Evolutionary conservation across 2,888 invertebrate genomes (phyloP).

Genomic region (Geotrupes spiniger): DNA sequence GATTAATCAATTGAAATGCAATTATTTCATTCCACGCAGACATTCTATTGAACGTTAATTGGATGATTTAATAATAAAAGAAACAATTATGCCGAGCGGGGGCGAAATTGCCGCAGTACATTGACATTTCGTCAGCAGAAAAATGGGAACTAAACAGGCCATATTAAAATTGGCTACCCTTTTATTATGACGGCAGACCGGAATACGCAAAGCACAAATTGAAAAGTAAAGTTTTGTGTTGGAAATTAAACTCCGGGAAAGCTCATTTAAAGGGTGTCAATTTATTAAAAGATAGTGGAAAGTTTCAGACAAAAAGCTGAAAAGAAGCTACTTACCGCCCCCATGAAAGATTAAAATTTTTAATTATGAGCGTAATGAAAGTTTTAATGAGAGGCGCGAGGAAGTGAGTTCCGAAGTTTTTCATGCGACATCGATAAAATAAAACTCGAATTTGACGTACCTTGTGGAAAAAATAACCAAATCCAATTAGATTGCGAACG

Average conservation of each 20-base stretch:
- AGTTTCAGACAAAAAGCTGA: constrained; percentile 20
- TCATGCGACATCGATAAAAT: constrained; percentile 7
- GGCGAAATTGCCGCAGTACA: constrained; percentile 20
- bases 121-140: constrained; percentile 18
- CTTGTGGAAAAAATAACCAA: constrained; percentile 1
- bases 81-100: constrained; percentile 29
- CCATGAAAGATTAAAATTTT: constrained; percentile 34
- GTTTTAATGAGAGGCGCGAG: constrained; percentile 26
- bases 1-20: constrained; percentile 47
- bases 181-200: constrained; percentile 12
- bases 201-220: constrained; percentile 10
- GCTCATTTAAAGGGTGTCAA: constrained; percentile 19
- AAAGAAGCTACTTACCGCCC: constrained; percentile 27
- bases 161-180: constrained; percentile 21
- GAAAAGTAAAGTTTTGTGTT: constrained; percentile 10
- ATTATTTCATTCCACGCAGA: constrained; percentile 41
- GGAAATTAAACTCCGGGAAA: constrained; percentile 20
- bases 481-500: constrained; percentile 3
- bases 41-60: constrained; percentile 13
- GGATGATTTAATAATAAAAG: constrained; percentile 36
- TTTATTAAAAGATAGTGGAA: constrained; percentile 22
- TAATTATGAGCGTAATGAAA: constrained; percentile 32
- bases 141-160: neutral
- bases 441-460: too few species aligned
- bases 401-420: constrained; percentile 6